Evolutionary conservation across 2,888 invertebrate species (phyloP), one percentile per base, ranked within the genome.

Genomic region (Ganaspis brasiliensis): DNA sequence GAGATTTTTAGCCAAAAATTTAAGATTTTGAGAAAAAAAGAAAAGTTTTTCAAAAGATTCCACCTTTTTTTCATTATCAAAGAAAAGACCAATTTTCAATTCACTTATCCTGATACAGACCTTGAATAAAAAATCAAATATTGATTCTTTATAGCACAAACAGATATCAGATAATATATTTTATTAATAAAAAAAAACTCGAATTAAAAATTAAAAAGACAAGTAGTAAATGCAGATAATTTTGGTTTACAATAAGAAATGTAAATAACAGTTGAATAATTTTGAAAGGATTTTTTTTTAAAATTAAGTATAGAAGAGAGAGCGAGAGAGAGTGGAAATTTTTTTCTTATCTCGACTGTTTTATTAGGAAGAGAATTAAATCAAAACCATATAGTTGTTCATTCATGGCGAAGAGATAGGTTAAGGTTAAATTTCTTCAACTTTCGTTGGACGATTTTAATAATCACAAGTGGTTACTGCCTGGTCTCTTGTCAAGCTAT

Each of bases 401-500:
- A 67, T 49, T 45, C 45, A 67, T n/a, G 45, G 24, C 40, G 40
- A 63, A 63, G 45, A 67, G 67, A 67, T 67, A 49, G 40, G 67
- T 67, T 45, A 67, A 45, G 45, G 40, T 67, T 49, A 67, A 45
- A 49, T 67, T 67, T 67, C 67, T 45, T 67, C 24, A 45, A 49
- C 45, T 40, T 21, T 67, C 67, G 26, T 67, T 45, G 67, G n/a
- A 14, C 24, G 67, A 21, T 49, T 67, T 16, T 24, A 26, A 21
- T 67, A 24, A 45, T 67, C 16, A 26, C 24, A 24, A 45, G 67
- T 24, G 67, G 16, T 16, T 67, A n/a, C 45, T 67, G 26, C 40
- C 19, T 49, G 67, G 56, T 45, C 45, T 40, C 21, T 24, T n/a
- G 24, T 67, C 26, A 67, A 26, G 45, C 45, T 49, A 26, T 26